Evolutionary conservation across 2,113 vertebrate genomes (phyloP).

Genomic region (Phainopepla nitens): DNA sequence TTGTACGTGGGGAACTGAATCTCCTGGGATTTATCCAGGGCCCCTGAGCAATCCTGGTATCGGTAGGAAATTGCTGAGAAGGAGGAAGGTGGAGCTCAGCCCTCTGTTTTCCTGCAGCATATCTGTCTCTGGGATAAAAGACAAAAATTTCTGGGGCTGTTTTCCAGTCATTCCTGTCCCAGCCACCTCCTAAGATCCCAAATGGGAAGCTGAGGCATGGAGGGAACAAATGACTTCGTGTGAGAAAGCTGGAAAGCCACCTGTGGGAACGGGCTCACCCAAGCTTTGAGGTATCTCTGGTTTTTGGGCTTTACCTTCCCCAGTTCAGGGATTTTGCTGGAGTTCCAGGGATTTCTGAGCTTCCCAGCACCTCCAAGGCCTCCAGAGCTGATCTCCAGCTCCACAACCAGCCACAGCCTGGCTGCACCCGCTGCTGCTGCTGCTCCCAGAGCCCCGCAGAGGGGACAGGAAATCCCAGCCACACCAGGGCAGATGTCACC

Average conservation of each 20-base stretch:
- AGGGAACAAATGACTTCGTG: background rate
- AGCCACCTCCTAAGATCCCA: background rate
- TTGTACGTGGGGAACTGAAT: background rate
- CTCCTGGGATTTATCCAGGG: background rate
- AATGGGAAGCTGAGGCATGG: background rate
- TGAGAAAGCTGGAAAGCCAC: background rate
- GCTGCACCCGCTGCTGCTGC: background rate
- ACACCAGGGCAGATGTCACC: accelerated
- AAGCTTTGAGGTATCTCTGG: background rate
- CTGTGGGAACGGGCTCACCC: accelerated
- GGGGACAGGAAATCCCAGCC: background rate
- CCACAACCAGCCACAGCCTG: background rate
- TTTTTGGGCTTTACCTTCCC: background rate
- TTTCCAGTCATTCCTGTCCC: background rate
- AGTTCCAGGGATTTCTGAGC: background rate
- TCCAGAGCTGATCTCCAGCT: background rate
- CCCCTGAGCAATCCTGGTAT: accelerated
- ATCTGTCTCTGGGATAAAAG: background rate
- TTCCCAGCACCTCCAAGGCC: background rate
- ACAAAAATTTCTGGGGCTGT: background rate
- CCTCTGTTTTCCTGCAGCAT: accelerated
- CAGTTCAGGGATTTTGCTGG: background rate
- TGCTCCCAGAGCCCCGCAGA: accelerated
- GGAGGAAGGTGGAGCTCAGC: background rate
- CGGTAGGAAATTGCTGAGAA: background rate